A percentile compares a stretch with the other conserved stretches of the same genome.
Conservation (phyloP, 2,113 vertebrate species). For the Mobula birostris region DNA sequence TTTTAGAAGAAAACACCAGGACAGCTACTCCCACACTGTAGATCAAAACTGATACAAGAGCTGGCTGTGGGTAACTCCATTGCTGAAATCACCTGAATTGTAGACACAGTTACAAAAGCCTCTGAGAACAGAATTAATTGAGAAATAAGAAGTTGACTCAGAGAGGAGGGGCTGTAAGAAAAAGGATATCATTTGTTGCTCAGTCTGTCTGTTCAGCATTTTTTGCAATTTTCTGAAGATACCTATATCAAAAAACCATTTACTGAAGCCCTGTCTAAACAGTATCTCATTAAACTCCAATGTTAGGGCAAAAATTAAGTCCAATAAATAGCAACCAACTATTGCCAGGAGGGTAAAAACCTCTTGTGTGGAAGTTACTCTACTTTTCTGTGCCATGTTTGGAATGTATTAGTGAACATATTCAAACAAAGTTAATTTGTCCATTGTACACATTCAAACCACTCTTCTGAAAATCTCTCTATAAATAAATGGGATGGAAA, state of each 20-base stretch:
- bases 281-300: neutral
- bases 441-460: neutral
- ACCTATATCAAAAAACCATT: neutral
- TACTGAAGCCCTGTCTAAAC: neutral
- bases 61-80: neutral
- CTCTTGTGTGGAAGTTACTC: neutral
- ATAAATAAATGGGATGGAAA: conserved; percentile 7
- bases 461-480: neutral
- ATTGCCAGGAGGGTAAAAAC: neutral
- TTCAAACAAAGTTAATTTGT: neutral
- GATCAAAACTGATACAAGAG: neutral
- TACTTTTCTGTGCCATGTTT: conserved; percentile 9
- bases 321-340: neutral
- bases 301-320: neutral
- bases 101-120: neutral
- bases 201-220: neutral
- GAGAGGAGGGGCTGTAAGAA: neutral
- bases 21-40: too few species aligned
- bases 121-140: neutral
- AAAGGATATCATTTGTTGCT: neutral
- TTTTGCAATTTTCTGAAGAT: neutral
- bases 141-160: neutral
- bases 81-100: neutral
- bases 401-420: neutral
- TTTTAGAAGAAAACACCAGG: neutral